Base-by-base conservation (phyloP, 2,113 vertebrate genomes). In the Oncorhynchus nerka region DNA sequence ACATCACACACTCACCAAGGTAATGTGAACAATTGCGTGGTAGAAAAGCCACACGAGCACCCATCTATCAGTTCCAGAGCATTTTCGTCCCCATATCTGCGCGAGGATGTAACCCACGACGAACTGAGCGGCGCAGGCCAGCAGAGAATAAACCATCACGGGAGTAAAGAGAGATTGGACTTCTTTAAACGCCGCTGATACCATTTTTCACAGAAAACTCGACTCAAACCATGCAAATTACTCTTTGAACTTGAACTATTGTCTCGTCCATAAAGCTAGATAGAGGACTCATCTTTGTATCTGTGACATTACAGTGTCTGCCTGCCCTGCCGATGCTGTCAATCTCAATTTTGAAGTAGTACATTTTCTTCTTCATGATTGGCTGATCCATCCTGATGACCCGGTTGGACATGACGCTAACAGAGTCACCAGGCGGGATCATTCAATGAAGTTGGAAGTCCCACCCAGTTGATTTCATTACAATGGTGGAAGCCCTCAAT, bases 21-120 rank as follows among this genome's bases (percentile, higher is more conserved):
- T 92, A 22, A 93, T 86, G 78, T 96, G 95, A 71, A 95, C 93
- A 5, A 96, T 93, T 28, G 92, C 86, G 62, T 95, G 93, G 77
- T 92, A 95, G 86, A 94, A 94, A 34, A 96, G 90, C 95, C 95
- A 96, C 75, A 91, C 81, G 2, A 96, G 88, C 24, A 85, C 77
- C 87, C 88, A 90, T 64, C 86, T 84, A 79, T 96, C 94, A 1
- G 62, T 55, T 1, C 45, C 51, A 0, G 91, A 83, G 65, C 84
- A 88, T 59, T 80, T 84, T 45, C 49, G 81, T 19, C 94, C 93
- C 70, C 94, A 90, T 9, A 81, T 76, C 73, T 89, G 87, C 0
- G 93, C 91, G 30, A 95, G 73, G 0, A 85, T 64, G 20, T 79
- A 89, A 0, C 92, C 93, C 1, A 78, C 81, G 0, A 72, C 82